A percentile compares a stretch with the other conserved stretches of the same genome.
phyloP scores from a whole-genome alignment of 92 coral and sea anemone genomes.

The Isaurus tuberculatus region DNA sequence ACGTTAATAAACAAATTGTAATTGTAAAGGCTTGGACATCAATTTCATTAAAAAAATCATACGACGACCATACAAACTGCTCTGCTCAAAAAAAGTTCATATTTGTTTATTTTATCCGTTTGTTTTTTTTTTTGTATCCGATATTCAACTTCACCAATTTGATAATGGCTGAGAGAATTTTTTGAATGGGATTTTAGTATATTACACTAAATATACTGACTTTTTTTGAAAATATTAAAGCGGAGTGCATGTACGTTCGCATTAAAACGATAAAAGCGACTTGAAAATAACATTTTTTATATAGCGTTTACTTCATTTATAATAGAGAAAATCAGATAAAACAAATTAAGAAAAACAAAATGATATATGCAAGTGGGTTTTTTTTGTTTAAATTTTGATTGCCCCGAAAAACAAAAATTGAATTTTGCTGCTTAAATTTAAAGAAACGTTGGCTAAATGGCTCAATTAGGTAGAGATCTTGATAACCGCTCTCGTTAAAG shows the following conservation, averaged over 20 bases:
- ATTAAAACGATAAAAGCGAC: neutral
- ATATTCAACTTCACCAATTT: slow-evolving; percentile 1
- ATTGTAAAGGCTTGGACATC: too few relatives aligned
- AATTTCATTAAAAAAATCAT: neutral
- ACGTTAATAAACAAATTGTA: too few relatives aligned
- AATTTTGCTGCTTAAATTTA: neutral
- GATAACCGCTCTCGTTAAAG: neutral
- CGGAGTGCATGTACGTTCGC: neutral
- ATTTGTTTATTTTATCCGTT: neutral
- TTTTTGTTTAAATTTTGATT: neutral
- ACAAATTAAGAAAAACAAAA: neutral
- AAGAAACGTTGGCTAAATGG: neutral
- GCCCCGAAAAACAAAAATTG: neutral
- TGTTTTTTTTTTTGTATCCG: slow-evolving; percentile 27
- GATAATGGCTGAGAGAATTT: slow-evolving; percentile 13
- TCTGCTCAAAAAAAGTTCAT: neutral
- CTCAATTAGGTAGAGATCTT: neutral
- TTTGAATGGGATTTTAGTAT: slow-evolving; percentile 8
- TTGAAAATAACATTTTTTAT: neutral
- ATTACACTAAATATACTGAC: slow-evolving; percentile 13
- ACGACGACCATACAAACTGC: neutral
- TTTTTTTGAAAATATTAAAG: slow-evolving; percentile 26
- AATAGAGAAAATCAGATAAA: neutral
- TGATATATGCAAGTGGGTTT: neutral
- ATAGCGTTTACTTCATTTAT: neutral